Base-by-base conservation (phyloP, 2,888 invertebrate genomes). In the Aethes cnicana region DNA sequence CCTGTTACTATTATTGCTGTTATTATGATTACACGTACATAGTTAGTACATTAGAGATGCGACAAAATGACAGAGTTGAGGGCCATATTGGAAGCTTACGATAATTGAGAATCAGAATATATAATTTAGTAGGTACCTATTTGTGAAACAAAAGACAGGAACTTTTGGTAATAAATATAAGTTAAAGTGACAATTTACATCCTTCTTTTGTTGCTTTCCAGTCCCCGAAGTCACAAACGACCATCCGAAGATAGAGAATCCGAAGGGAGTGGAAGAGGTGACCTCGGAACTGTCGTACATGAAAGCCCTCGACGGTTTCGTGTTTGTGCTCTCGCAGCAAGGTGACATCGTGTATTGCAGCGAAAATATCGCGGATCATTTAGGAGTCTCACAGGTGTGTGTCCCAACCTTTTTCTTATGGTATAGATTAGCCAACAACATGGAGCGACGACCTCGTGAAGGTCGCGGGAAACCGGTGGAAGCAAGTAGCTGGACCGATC, bases 291-390 rank as follows among this genome's bases (percentile, higher is more conserved):
- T 93, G 47, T 90, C 93, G 1, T 94, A 94, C 75, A 90, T 95
- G 70, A 93, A 95, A 77, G 95, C 97, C 0, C 83, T 98, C 60
- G 97, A 98, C 72, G 98, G 98, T 6, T 98, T 98, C 80, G 91
- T 98, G 36, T 72, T 98, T 62, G 95, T 97, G 33, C 84, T 97
- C 8, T 96, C 97, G 0, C 92, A 93, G 56, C 97, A 97, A 62
- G 98, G 98, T 2, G 97, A 97, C 77, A 94, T 99, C 64, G 93
- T 97, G 11, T 98, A 96, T 84, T 92, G 97, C 47, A 97, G 98
- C 16, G 97, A 98, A 69, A 97, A 96, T 72, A 96, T 98, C 54
- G 92, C 94, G 53, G 95, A 96, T 59, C 96, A 96, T 82, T 93
- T 99, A 56, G 98, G 99, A 46, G 93, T 98, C 8, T 92, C 95